Percentiles rank a stretch among this genome's conserved stretches.
These are phyloP conservation scores for Labeo calbasu DNA, from an alignment of 2,797 vertebrate species.

Conservation along the genomic window DNA sequence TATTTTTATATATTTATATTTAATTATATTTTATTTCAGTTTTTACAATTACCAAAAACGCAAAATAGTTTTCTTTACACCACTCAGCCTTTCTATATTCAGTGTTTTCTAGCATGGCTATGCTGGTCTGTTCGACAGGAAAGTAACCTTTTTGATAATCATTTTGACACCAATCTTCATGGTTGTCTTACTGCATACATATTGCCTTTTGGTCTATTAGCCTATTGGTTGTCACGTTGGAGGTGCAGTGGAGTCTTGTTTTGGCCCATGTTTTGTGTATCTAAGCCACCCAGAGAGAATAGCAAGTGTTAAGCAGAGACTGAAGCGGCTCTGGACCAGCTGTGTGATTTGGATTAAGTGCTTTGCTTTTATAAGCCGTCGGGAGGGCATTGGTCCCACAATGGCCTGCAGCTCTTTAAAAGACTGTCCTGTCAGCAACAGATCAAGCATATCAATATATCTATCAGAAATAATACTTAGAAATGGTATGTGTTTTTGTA, in stretches of 20 bases:
- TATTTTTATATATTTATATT: not conserved
- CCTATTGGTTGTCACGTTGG: conserved; percentile 19
- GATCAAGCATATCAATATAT: conserved; percentile 16
- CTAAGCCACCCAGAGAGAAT: conserved; percentile 38
- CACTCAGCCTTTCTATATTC: not conserved
- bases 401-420: conserved; percentile 16
- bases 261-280: conserved; percentile 15
- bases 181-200: not conserved
- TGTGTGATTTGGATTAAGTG: conserved; percentile 54
- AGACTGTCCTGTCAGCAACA: conserved; percentile 9
- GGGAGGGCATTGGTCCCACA: conserved; percentile 15
- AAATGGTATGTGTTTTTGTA: not conserved
- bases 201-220: not conserved
- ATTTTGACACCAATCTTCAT: not conserved
- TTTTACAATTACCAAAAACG: not conserved
- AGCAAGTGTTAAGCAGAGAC: conserved; percentile 49
- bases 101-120: not conserved
- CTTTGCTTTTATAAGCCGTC: conserved; percentile 52
- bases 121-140: not conserved
- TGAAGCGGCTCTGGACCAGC: conserved; percentile 13
- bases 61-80: too few species aligned
- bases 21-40: not conserved
- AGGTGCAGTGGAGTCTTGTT: conserved; percentile 15
- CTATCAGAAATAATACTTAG: not conserved
- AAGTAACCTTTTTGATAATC: not conserved